These are phyloP conservation scores for Erethizon dorsatum DNA, from an alignment of 2,797 vertebrate species.

Conservation along the genomic window DNA sequence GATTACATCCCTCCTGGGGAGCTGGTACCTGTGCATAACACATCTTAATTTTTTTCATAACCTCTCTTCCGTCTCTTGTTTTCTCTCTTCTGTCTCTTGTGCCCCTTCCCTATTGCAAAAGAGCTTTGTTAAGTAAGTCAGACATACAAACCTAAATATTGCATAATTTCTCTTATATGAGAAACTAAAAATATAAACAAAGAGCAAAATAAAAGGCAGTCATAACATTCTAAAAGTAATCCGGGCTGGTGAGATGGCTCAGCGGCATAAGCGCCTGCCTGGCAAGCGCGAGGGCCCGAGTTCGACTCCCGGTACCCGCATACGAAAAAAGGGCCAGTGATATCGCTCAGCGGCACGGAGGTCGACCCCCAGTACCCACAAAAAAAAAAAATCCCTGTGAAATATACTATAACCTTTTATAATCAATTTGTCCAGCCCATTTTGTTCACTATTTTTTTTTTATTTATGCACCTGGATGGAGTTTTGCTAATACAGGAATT, in stretches of 20 bases:
- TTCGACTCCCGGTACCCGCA: too few species aligned
- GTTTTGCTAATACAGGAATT: background rate
- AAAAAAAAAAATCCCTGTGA: background rate
- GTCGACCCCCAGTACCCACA: too few species aligned
- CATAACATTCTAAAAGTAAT: background rate
- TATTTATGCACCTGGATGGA: background rate
- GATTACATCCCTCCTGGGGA: background rate
- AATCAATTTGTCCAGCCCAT: background rate
- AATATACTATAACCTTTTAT: background rate
- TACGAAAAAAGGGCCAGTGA: too few species aligned
- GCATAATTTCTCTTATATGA: background rate
- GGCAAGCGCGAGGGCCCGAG: too few species aligned
- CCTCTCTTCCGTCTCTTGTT: too few species aligned
- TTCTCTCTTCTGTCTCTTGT: background rate
- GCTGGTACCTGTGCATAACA: background rate
- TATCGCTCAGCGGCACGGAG: too few species aligned
- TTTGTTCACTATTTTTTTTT: background rate
- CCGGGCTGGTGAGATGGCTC: too few species aligned
- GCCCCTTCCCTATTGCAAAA: background rate
- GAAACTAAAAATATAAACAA: background rate
- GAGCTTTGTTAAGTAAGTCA: background rate
- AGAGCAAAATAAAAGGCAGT: background rate
- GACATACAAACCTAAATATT: background rate
- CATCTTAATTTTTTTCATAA: background rate
- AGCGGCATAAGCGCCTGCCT: too few species aligned